Conservation (phyloP, 2,797 vertebrate genomes). For the Ctenosaura bakeri region DNA sequence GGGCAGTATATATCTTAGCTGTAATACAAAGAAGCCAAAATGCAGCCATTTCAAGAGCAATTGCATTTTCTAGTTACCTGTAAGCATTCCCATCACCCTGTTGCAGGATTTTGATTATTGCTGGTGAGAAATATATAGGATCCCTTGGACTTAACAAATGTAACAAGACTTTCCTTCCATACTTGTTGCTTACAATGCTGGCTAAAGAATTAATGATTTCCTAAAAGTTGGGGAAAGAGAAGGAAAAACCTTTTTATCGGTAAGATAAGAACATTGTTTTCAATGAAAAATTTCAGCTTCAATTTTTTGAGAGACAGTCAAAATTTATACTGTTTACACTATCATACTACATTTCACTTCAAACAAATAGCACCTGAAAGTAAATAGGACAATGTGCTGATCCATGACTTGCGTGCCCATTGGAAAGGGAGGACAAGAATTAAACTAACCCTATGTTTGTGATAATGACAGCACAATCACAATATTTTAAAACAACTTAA, state of each 20-base stretch:
- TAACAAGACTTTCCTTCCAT: conserved; percentile 92
- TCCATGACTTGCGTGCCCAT: background rate
- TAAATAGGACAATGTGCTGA: background rate
- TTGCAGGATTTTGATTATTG: conserved; percentile 90
- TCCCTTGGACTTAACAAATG: conserved; percentile 93
- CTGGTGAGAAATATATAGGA: conserved; percentile 90
- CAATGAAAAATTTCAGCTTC: background rate
- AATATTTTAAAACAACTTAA: background rate
- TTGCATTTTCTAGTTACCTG: conserved; percentile 82
- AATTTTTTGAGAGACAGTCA: background rate
- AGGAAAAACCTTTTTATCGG: background rate
- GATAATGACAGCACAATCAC: background rate
- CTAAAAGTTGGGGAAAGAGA: conserved; percentile 74
- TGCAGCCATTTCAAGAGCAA: background rate
- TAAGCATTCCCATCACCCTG: conserved; percentile 90
- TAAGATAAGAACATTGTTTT: background rate
- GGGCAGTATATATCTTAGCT: background rate
- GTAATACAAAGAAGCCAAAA: background rate
- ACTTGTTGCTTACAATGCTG: conserved; percentile 89
- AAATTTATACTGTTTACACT: background rate
- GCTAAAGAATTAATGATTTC: conserved; percentile 88
- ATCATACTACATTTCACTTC: background rate
- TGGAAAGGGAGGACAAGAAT: background rate
- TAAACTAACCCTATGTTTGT: background rate
- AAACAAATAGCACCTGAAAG: background rate